Evolutionary conservation across 2,113 vertebrate species (phyloP), one percentile per base, ranked within the genome.

Genomic region (Mystacornis crossleyi): DNA sequence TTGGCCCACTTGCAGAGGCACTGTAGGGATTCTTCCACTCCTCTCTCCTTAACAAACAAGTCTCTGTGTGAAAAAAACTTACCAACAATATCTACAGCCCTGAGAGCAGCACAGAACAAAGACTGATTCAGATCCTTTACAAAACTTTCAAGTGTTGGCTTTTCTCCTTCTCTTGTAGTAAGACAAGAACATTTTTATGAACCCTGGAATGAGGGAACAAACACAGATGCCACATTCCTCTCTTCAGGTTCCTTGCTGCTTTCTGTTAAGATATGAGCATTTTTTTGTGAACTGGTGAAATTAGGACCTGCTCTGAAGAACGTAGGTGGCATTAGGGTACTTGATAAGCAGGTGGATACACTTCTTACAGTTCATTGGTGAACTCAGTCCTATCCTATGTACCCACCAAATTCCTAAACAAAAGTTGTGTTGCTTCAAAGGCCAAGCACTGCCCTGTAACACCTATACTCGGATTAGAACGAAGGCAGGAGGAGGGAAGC

Each of bases 1-100:
- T 47, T 31, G 60, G 45, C 26, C 64, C 33, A 31, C 19, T 55
- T 2, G 0, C 1, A 2, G 13, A 2, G 8, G 8, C 23, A 80
- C 61, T 80, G 14, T 7, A 47, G 29, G 12, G 36, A 73, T 40
- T 43, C 36, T 75, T 81, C 14, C 17, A 45, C 6, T 77, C 14
- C 14, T 53, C 15, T 20, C 26, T 54, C 51, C 26, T 19, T 50
- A 29, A 79, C 12, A 80, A 71, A 65, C 36, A 19, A 4, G 4
- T 29, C n/a, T 58, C 31, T 51, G 12, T 29, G 16, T 23, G 15
- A 31, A 51, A 88, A 72, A 67, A 34, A 38, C 9, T 82, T 79
- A 16, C 6, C 26, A 51, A 57, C 18, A 61, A 24, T 14, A 60
- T 28, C 43, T 33, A 62, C 23, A 67, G 31, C 43, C 38, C 48